These are phyloP conservation scores for Cryptoprocta ferox DNA, from an alignment of 2,797 vertebrate species.

Conservation along the genomic window DNA sequence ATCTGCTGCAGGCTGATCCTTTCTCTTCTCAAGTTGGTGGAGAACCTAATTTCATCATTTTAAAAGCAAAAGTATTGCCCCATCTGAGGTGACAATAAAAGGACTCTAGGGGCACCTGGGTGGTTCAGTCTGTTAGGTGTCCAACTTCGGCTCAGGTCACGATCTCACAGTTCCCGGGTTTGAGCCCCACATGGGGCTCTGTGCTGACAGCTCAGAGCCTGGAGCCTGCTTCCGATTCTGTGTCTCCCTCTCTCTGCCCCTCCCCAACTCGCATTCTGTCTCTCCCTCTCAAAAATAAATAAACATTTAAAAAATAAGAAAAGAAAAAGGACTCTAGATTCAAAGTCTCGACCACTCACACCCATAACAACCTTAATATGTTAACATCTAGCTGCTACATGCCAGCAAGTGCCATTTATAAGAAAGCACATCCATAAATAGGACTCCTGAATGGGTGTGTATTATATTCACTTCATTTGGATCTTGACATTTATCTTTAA, in stretches of 20 bases:
- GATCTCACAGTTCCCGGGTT: too few relatives aligned
- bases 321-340: background rate
- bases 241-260: too few relatives aligned
- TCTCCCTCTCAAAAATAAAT: too few relatives aligned
- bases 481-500: conserved; percentile 35
- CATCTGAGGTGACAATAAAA: background rate
- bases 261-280: too few relatives aligned
- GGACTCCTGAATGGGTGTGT: background rate
- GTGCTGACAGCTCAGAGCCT: too few relatives aligned
- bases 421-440: background rate
- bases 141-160: too few relatives aligned
- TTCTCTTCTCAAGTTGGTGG: conserved; percentile 55
- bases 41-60: conserved; percentile 53
- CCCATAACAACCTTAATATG: background rate
- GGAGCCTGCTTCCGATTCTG: too few relatives aligned
- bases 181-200: too few relatives aligned
- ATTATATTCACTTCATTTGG: background rate
- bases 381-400: background rate
- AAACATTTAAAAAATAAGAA: too few relatives aligned
- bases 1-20: conserved; percentile 71
- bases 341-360: background rate
- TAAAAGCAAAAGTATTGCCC: conserved; percentile 41
- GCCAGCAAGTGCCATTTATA: background rate
- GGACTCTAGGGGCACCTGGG: background rate
- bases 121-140: too few relatives aligned